These are phyloP conservation scores for Micromys minutus DNA, from an alignment of 2,113 vertebrate genomes.

Conservation along the genomic window DNA sequence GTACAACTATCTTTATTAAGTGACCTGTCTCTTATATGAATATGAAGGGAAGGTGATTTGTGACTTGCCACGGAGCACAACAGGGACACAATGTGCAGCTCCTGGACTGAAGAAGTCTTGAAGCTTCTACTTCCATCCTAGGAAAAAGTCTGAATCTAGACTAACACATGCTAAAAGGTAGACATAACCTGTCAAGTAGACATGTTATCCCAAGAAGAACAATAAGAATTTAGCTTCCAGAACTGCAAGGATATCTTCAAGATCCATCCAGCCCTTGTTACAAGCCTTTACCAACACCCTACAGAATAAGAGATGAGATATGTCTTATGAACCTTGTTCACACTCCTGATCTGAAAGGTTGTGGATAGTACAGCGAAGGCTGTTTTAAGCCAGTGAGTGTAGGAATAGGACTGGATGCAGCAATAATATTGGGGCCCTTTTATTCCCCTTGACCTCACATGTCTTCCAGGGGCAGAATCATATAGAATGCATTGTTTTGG, in stretches of 20 bases:
- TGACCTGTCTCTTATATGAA: neutral
- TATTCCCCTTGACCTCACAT: neutral
- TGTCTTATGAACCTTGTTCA: neutral
- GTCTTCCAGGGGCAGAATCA: conserved; percentile 4
- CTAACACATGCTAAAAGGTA: neutral
- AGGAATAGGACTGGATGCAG: neutral
- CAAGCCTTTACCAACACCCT: rapidly evolving
- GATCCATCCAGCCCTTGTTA: neutral
- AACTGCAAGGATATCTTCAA: neutral
- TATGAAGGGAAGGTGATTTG: no score
- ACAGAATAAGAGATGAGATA: neutral
- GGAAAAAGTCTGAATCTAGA: neutral
- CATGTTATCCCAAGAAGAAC: neutral
- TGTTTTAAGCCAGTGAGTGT: neutral
- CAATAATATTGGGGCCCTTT: neutral
- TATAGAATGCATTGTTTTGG: neutral
- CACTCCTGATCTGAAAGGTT: neutral
- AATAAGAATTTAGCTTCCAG: no score
- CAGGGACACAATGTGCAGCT: neutral
- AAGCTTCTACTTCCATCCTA: neutral
- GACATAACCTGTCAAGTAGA: neutral
- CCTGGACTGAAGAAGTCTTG: neutral
- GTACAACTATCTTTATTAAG: neutral
- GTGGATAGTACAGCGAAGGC: neutral
- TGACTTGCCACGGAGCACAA: neutral